Evolutionary conservation across 2,113 vertebrate species (phyloP), one percentile per base, ranked within the genome.

Genomic region (Macquaria australasica): DNA sequence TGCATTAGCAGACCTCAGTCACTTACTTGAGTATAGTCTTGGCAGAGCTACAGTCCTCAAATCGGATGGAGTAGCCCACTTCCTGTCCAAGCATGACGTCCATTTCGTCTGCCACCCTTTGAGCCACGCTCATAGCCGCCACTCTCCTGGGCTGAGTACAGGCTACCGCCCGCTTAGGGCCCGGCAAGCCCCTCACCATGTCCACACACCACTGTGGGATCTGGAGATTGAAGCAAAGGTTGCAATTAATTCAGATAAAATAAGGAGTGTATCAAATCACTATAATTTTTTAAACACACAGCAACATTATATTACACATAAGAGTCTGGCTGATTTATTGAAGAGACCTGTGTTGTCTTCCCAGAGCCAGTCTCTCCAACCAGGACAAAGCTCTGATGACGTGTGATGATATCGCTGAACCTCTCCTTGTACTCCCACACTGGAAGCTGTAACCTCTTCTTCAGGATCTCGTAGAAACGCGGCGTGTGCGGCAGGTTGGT

Each of bases 381-480:
- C 51, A 99, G 94, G 67, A 99, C 98, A 93, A 99, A 99, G 56
- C 97, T 97, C 92, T 99, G 98, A 77, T 99, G 95, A 31, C 97
- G 96, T 76, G 97, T 95, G 84, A 99, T 96, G 94, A 99, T 99
- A 84, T 99, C 97, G 1, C 93, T 97, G 94, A 99, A 99, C 64
- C 96, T 97, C 88, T 99, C 98, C 86, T 98, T 98, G 91, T 99
- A 99, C 90, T 99, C 98, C 98, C 98, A 99, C 60, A 99, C 98
- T 34, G 98, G 98, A 88, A 99, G 97, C 2, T 97, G 98, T 80
- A 99, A 96, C 69, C 98, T 95, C 86, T 99, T 99, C 94, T 99
- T 99, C 73, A 99, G 94, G 94, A 99, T 99, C 72, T 99, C 98
- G 12, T 98, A 99, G 79, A 96, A 99, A 37, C 98, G 97, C 1